Percentiles rank a stretch among this genome's conserved stretches.
phyloP scores from a whole-genome alignment of 1,140 invertebrate genomes.

The Aphis gossypii region DNA sequence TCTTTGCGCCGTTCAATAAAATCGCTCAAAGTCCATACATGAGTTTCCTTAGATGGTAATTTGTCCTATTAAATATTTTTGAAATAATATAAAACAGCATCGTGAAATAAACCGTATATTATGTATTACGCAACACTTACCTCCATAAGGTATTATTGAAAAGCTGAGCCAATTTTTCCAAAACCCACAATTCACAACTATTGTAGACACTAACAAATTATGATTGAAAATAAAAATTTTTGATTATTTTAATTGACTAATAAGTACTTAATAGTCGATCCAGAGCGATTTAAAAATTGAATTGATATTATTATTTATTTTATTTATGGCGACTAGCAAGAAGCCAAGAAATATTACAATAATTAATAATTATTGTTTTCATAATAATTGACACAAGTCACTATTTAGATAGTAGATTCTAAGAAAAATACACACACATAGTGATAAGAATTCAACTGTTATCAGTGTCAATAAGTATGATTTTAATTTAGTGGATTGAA shows the following conservation, averaged over 20 bases:
- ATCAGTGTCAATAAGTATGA: not conserved
- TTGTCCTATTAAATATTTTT: not conserved
- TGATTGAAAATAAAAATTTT: not conserved
- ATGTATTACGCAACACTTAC: slow-evolving; percentile 33
- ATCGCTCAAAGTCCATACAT: slow-evolving; percentile 46
- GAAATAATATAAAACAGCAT: not conserved
- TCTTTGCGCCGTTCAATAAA: slow-evolving; percentile 45
- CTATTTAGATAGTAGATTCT: not conserved
- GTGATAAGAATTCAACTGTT: not conserved
- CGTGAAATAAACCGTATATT: not conserved
- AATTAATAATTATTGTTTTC: not conserved
- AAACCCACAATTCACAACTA: not conserved
- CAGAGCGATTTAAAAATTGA: not conserved
- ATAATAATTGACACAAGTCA: not conserved
- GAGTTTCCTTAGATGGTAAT: not conserved
- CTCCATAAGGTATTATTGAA: slow-evolving; percentile 21
- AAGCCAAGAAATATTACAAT: not conserved
- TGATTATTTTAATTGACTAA: not conserved
- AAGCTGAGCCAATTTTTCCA: not conserved
- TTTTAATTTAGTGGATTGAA: no score
- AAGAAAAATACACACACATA: not conserved
- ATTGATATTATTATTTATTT: not conserved
- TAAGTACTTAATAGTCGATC: not conserved
- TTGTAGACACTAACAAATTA: not conserved
- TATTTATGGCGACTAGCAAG: not conserved